A percentile compares a stretch with the other conserved stretches of the same genome.
Conservation (phyloP, 1,140 invertebrate genomes). For the Phenacoccus solenopsis region DNA sequence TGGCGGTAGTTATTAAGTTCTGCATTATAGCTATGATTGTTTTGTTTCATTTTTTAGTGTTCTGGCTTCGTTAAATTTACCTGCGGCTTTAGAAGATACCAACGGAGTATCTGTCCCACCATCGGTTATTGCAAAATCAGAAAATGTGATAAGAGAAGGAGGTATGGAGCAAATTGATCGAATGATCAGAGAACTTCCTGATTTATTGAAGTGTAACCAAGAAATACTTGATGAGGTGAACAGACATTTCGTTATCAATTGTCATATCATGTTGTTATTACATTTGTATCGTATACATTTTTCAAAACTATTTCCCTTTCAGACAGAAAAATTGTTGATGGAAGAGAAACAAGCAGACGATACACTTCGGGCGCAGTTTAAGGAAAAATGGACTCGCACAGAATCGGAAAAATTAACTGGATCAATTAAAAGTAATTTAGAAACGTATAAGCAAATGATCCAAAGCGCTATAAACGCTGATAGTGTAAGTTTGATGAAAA, state of each 20-base stretch:
- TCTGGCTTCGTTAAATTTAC: constrained; percentile 87
- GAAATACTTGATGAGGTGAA: constrained; percentile 88
- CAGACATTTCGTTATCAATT: background rate
- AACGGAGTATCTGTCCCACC: constrained; percentile 64
- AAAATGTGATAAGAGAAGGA: constrained; percentile 52
- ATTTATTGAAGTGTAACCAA: constrained; percentile 77
- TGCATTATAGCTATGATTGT: background rate
- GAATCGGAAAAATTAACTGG: constrained; percentile 78
- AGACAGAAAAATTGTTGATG: constrained; percentile 71
- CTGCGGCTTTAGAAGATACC: constrained; percentile 87
- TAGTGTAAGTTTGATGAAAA: constrained; percentile 35
- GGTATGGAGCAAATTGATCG: constrained; percentile 41
- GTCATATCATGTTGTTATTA: background rate
- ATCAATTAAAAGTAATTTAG: constrained; percentile 69
- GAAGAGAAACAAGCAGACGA: constrained; percentile 87
- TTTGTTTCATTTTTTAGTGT: constrained; percentile 40
- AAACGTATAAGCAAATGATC: constrained; percentile 86
- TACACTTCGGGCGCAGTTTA: constrained; percentile 77
- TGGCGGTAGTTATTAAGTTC: background rate
- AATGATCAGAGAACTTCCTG: constrained; percentile 70
- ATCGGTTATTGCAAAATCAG: constrained; percentile 78
- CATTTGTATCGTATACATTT: no score
- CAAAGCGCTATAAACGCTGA: constrained; percentile 75
- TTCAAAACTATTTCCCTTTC: constrained; percentile 25
- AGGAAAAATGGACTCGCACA: constrained; percentile 79